Base-by-base conservation (phyloP, 2,113 vertebrate species). In the Dasypus novemcinctus region DNA sequence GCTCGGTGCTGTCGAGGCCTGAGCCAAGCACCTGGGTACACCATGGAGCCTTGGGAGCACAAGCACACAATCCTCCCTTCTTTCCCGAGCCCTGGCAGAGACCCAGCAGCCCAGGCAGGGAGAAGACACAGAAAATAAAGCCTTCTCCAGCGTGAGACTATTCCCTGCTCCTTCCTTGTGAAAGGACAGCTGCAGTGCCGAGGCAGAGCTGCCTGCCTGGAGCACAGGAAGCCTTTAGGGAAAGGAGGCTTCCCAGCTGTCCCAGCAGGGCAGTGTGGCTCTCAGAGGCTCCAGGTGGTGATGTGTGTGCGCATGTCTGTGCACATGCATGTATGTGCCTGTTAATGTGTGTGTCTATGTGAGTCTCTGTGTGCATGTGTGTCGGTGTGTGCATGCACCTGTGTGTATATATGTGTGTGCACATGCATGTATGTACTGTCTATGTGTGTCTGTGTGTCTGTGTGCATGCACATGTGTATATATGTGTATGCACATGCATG, bases 71-170 rank as follows among this genome's bases (percentile, higher is more conserved):
- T 43, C 38, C n/a, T 68, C 63, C 82, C 80, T 52, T 23, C 57
- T 87, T 33, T 87, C 84, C 92, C 72, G 41, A 92, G 61, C 23
- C 43, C n/a, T n/a, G 21, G 85, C 36, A 86, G 63, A 95, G 17
- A 78, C 3, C 27, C 72, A 92, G 38, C 38, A 93, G 43, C 31
- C 72, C 52, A 79, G 71, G 36, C 33, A 87, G 49, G 46, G 21
- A 78, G 76, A 46, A 74, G 20, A 8, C 49, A 87, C 3, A 83
- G 41, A 80, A 82, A 90, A 86, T 20, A 72, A 92, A 72, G 63
- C 23, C 74, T 54, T 66, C 41, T 76, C 72, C n/a, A 2, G 23
- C 33, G 29, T 29, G 21, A 68, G 23, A 25, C 1, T 11, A 54
- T 27, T 76, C 4, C 36, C 7, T 57, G 0, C 61, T 52, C 87